Base-by-base conservation (phyloP, 2,797 vertebrate genomes). In the Avahi laniger region DNA sequence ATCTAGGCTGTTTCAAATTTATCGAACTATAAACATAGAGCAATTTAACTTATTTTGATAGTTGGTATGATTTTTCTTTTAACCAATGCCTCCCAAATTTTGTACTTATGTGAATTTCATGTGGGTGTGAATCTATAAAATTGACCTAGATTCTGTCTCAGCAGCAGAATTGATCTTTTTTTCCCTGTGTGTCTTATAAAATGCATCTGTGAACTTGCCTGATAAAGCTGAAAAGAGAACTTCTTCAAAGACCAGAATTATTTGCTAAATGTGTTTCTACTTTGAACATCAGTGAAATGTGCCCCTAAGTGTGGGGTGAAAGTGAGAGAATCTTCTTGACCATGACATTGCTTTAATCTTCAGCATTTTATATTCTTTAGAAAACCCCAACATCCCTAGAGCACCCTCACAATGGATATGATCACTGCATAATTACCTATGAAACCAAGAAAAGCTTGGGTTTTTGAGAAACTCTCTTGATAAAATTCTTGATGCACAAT, bases 91-190 rank as follows among this genome's bases (percentile, higher is more conserved):
- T 95, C 73, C n/a, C 20, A 41, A 88, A 92, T 95, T 73, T 75
- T 52, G 46, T 89, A 38, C 75, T 86, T 67, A 24, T 24, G 80
- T 90, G 91, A 80, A 69, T 95, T 91, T 95, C 61, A 30, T n/a
- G 67, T 52, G 83, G 69, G 63, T 81, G 63, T 7, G 78, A 93
- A 97, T 96, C 95, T 94, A 95, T 96, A 95, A 97, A 97, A 97
- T 97, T 97, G 97, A 95, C 95, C 95, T 72, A 92, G 96, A 95
- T 96, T 92, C 69, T 92, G 67, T 86, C 90, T 80, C 63, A 61
- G 96, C 57, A 76, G 92, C 43, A 73, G 96, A 92, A 97, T 91
- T 89, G 92, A 96, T 94, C 91, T 93, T 54, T 73, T 90, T 84
- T 30, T 6, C 38, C 41, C 33, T 52, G 1, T 0, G 14, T 80